A percentile compares a stretch with the other conserved stretches of the same genome.
These are phyloP conservation scores for Pasiphila rectangulata DNA, from an alignment of 2,888 invertebrate genomes.

Conservation along the genomic window DNA sequence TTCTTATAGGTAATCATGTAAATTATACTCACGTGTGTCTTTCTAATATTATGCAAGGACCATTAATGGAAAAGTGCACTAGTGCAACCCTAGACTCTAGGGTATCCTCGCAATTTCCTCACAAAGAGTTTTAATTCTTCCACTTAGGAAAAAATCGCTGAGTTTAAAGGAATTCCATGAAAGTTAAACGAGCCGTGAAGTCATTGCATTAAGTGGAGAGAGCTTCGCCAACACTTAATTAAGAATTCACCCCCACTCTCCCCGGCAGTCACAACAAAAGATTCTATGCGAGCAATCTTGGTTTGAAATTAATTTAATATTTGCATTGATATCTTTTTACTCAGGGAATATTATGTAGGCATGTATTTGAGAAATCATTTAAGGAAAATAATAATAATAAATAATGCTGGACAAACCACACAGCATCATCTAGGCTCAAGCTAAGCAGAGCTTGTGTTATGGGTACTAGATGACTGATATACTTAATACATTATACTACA, in stretches of 20 bases:
- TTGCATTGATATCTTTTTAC: slow-evolving; percentile 54
- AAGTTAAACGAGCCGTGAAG: slow-evolving; percentile 78
- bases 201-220: slow-evolving; percentile 77
- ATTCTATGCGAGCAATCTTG: slow-evolving; percentile 60
- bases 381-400: too few species aligned
- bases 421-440: too few species aligned
- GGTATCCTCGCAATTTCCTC: slow-evolving; percentile 21
- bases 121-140: slow-evolving; percentile 59
- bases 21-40: not conserved
- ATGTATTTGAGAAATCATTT: too few species aligned
- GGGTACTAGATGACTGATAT: too few species aligned
- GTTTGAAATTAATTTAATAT: slow-evolving; percentile 69
- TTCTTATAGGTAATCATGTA: not conserved
- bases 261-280: slow-evolving; percentile 72
- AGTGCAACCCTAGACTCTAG: not conserved
- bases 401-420: too few species aligned
- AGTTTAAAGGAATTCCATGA: slow-evolving; percentile 76
- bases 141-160: slow-evolving; percentile 71
- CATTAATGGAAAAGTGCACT: slow-evolving; percentile 11
- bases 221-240: slow-evolving; percentile 78
- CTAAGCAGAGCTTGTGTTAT: too few species aligned
- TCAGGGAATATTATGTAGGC: slow-evolving; percentile 41
- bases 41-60: slow-evolving; percentile 4
- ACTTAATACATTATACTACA: too few species aligned
- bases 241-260: slow-evolving; percentile 67